These are phyloP conservation scores for Microchrysa polita DNA, from an alignment of 2,888 invertebrate species.

Conservation along the genomic window DNA sequence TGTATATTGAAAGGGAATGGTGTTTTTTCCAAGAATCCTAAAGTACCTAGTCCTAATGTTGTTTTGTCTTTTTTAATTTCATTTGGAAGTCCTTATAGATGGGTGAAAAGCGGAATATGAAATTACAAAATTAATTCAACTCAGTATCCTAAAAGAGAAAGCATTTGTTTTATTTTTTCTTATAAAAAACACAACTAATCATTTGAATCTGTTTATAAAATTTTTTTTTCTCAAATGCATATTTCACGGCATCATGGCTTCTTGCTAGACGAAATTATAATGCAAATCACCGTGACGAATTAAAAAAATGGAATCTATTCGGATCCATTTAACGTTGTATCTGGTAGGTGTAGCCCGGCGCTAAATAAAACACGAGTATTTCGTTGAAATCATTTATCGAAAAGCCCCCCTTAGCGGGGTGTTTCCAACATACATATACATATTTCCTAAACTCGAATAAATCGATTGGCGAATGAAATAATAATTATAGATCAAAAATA, in stretches of 20 bases:
- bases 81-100: neutral
- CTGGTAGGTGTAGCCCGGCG: conserved; percentile 39
- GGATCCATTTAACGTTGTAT: conserved; percentile 14
- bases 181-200: no score
- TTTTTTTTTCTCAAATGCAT: neutral
- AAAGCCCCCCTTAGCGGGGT: conserved; percentile 30
- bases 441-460: conserved; percentile 15
- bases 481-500: conserved; percentile 19
- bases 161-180: no score
- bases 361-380: conserved; percentile 41
- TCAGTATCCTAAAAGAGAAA: no score
- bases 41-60: neutral
- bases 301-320: conserved; percentile 12
- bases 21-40: neutral
- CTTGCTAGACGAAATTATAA: conserved; percentile 33
- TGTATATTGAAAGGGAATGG: conserved; percentile 13
- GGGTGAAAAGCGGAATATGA: no score
- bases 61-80: no score
- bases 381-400: conserved; percentile 41
- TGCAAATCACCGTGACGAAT: conserved; percentile 38
- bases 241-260: conserved; percentile 19
- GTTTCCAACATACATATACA: conserved; percentile 27
- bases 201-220: conserved; percentile 1
- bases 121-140: no score
- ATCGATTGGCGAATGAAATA: conserved; percentile 38